phyloP scores from a whole-genome alignment of 2,797 vertebrate genomes.

The Acomys russatus region DNA sequence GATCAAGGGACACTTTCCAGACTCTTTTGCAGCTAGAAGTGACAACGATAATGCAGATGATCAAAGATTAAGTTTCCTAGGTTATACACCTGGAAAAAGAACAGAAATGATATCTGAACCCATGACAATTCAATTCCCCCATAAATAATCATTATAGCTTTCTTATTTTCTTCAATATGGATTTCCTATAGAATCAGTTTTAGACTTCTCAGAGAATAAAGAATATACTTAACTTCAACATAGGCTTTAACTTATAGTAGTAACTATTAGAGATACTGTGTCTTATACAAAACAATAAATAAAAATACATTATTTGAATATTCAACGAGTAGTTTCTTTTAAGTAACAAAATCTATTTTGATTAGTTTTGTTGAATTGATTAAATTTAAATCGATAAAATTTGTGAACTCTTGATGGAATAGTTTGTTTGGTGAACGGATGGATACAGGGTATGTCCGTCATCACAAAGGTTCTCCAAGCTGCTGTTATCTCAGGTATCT shows the following conservation, averaged over 20 bases:
- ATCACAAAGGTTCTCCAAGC: accelerated
- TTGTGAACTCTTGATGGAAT: neutral
- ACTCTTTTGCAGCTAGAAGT: neutral
- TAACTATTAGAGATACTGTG: neutral
- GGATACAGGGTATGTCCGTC: neutral
- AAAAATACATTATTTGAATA: neutral
- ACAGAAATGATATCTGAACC: neutral
- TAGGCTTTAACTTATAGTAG: neutral
- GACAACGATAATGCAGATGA: neutral
- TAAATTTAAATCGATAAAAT: neutral
- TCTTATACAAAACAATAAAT: neutral
- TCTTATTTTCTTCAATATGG: slow-evolving; percentile 4
- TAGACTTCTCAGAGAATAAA: slow-evolving; percentile 32
- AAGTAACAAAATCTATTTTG: neutral
- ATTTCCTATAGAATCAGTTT: neutral
- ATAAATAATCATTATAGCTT: neutral
- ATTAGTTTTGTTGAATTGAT: neutral
- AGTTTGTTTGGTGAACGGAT: neutral
- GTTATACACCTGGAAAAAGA: neutral
- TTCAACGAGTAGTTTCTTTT: neutral
- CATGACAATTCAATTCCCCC: neutral
- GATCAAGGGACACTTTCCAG: neutral
- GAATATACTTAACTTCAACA: neutral
- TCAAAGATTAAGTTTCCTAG: neutral
- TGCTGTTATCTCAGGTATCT: neutral